Evolutionary conservation across 2,113 vertebrate species (phyloP), one percentile per base, ranked within the genome.

Genomic region (Chionomys nivalis): DNA sequence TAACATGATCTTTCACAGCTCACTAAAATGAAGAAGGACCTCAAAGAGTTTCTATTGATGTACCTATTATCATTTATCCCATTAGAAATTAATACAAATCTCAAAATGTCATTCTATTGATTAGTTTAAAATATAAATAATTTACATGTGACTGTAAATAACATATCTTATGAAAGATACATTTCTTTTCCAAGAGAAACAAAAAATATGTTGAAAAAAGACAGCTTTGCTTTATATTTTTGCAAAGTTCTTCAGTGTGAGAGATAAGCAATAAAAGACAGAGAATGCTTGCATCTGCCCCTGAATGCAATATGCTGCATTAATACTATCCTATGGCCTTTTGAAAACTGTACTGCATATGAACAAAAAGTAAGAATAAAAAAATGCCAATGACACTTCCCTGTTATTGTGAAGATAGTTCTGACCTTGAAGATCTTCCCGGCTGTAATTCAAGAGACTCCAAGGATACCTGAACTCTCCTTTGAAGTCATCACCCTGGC

Each of bases 301-400:
- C 78, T 87, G 21, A 58, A 72, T 89, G 85, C 42, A 63, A 0
- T 49, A 52, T 88, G 28, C 44, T 61, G 55, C 12, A 12, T 23
- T 73, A 76, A 44, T 65, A 16, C 11, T 16, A 63, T 91, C 63
- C 24, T 12, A 28, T 9, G 49, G 33, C 61, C n/a, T 72, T 66
- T 87, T 70, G 78, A 89, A 95, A 92, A 73, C 65, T 66, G 58
- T 55, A 91, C 58, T 86, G 44, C 83, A 19, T 31, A 14, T 7
- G 87, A 36, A 73, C 11, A 96, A 91, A 77, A n/a, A 89, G 63
- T 66, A 72, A 93, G 36, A 91, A 61, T 90, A 13, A 58, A 92
- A 93, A 95, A 39, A 58, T 47, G 13, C n/a, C 86, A 85, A 36
- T 65, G 39, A 42, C 13, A 91, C 58, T 85, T 87, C 93, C 24